phyloP scores from a whole-genome alignment of 2,113 vertebrate species.

The Centropristis striata region DNA sequence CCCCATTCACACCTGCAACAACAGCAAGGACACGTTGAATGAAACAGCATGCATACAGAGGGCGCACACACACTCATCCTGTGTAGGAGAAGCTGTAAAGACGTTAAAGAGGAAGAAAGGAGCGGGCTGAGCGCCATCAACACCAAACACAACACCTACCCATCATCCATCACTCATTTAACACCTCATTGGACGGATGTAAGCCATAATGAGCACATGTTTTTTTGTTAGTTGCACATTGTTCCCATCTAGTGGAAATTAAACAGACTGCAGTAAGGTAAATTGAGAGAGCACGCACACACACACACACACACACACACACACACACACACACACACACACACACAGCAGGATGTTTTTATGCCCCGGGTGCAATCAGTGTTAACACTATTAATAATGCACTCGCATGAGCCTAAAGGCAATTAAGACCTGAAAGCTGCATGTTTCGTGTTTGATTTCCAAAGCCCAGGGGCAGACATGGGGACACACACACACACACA shows the following conservation, averaged over 20 bases:
- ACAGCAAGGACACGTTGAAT: conserved; percentile 30
- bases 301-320: conserved; percentile 11
- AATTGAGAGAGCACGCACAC: conserved; percentile 6
- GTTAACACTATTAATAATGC: conserved; percentile 47
- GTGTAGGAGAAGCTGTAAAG: conserved; percentile 10
- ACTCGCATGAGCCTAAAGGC: conserved; percentile 15
- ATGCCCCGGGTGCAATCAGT: background rate
- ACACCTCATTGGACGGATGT: background rate
- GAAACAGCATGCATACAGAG: background rate
- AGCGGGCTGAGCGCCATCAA: background rate
- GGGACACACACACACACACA: conserved; percentile 14
- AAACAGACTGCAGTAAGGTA: conserved; percentile 38
- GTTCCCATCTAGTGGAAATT: conserved; percentile 67
- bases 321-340: conserved; percentile 2
- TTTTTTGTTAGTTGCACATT: conserved; percentile 14
- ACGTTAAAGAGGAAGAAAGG: background rate
- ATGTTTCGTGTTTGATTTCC: conserved; percentile 44
- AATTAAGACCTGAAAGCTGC: conserved; percentile 24
- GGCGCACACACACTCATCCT: background rate
- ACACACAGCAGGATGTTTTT: background rate
- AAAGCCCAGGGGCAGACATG: conserved; percentile 23
- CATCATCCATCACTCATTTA: conserved; percentile 22
- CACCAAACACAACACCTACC: conserved; percentile 9
- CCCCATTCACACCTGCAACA: conserved; percentile 40
- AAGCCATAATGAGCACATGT: background rate